Conservation (phyloP, 2,888 invertebrate species). For the Caenorhabditis sulstoni region DNA sequence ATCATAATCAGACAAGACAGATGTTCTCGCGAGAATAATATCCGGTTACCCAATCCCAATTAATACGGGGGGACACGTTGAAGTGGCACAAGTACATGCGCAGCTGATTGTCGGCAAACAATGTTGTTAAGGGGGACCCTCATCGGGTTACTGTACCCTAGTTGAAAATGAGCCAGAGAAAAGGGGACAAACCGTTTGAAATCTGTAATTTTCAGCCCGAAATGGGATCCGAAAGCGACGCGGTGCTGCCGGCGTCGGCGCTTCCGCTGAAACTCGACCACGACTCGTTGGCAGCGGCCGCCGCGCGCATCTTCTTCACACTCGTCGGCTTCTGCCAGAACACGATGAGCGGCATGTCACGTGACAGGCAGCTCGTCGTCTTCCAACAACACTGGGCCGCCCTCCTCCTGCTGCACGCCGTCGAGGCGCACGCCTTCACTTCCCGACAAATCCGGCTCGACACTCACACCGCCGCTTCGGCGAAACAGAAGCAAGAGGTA, state of each 20-base stretch:
- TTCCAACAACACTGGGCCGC: conserved; percentile 64
- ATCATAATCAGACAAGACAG: too few relatives aligned
- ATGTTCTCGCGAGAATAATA: too few relatives aligned
- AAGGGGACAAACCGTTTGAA: background rate
- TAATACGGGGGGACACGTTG: too few relatives aligned
- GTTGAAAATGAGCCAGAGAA: too few relatives aligned
- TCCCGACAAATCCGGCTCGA: conserved; percentile 40
- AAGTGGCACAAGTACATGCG: too few relatives aligned
- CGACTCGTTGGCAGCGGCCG: conserved; percentile 49
- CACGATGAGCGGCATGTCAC: conserved; percentile 54
- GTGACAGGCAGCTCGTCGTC: conserved; percentile 42
- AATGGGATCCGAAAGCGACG: conserved; percentile 57
- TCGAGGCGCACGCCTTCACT: conserved; percentile 54
- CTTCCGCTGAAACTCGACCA: conserved; percentile 19
- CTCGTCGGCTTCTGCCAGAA: conserved; percentile 61
- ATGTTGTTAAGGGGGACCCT: too few relatives aligned
- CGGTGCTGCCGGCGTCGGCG: conserved; percentile 7
- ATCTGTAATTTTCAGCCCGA: conserved; percentile 53
- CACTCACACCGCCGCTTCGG: conserved; percentile 8
- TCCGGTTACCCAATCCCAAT: too few relatives aligned
- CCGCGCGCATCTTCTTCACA: conserved; percentile 66
- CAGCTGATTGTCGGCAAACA: too few relatives aligned
- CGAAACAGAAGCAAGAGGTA: conserved; percentile 57
- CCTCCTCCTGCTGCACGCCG: conserved; percentile 53
- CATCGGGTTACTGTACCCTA: too few relatives aligned